Evolutionary conservation across 2,888 invertebrate genomes (phyloP).

Genomic region (Leptarthrus brevirostris): DNA sequence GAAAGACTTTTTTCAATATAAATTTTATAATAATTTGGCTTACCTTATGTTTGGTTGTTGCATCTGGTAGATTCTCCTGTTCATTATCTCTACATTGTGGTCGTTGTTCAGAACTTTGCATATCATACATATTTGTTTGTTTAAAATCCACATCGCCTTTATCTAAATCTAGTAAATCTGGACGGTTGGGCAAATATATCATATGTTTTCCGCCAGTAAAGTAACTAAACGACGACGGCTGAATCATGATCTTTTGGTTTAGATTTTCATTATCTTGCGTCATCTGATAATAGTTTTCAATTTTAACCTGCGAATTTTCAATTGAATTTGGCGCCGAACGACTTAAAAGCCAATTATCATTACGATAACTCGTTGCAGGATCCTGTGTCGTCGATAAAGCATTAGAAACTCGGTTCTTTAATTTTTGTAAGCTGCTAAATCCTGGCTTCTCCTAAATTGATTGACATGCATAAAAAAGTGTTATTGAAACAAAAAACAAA

Average conservation of each 20-base stretch:
- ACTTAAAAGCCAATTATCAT: conserved; percentile 81
- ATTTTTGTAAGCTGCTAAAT: conserved; percentile 77
- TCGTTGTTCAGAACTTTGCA: background rate
- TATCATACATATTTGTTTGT: background rate
- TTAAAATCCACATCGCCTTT: background rate
- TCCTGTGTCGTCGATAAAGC: conserved; percentile 10
- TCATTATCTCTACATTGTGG: conserved; percentile 10
- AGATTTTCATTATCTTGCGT: background rate
- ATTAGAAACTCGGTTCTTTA: conserved; percentile 67
- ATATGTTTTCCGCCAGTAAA: conserved; percentile 77
- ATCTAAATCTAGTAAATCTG: too few species aligned
- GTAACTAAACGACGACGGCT: conserved; percentile 68
- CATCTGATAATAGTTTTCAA: background rate
- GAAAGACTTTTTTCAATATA: too few species aligned
- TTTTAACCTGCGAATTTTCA: conserved; percentile 63
- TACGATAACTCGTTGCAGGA: conserved; percentile 54
- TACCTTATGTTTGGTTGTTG: background rate
- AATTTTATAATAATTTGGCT: too few species aligned
- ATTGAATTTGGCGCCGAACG: conserved; percentile 83
- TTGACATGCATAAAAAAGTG: too few species aligned
- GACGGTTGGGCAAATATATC: conserved; percentile 75
- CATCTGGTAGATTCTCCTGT: conserved; percentile 51
- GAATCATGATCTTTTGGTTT: conserved; percentile 57
- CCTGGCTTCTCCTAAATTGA: conserved; percentile 64
- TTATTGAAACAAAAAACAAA: too few species aligned